Base-by-base conservation (phyloP, 1,140 invertebrate genomes). In the Plectrocnemia conspersa region DNA sequence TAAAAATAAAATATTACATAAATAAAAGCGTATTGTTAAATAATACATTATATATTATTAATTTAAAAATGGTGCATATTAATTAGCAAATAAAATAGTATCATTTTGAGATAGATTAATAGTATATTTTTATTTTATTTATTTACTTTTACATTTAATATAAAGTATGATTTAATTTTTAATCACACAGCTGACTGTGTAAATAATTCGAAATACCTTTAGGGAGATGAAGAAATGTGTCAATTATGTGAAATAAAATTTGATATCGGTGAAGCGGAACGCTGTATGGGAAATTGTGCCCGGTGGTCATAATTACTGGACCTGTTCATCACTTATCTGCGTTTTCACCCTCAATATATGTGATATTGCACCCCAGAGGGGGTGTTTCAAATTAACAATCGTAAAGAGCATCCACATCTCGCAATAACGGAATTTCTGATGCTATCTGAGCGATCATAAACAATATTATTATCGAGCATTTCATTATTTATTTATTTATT, bases 201-300 rank as follows among this genome's bases (percentile, higher is more conserved):
- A 42, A 42, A 11, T 15, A 6, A 11, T 3, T 15, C 5, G 11
- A 53, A 56, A 56, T 44, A 55, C 47, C 58, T 60, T 25, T 56
- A 50, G 58, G 58, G 54, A 60, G 58, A 60, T 60, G 54, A 60
- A 60, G 49, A 52, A 60, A 56, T 56, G 38, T 53, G 58, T 60
- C 58, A 60, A 60, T 60, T 60, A 60, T 60, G 38, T 41, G 40
- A 49, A 44, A 56, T 52, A 60, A 53, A 52, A 48, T 60, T 60
- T 54, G 54, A 56, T 60, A 60, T 38, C 54, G 48, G 58, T 54
- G 58, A 36, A 35, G 58, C 58, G 54, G 49, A 60, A 60, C 58
- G 49, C 35, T 54, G 52, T 52, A 60, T 60, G 58, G 58, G 58
- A 56, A 59, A 53, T 60, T 60, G 58, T 54, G 56, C 58, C 58